Percentiles rank a stretch among this genome's conserved stretches.
phyloP scores from a whole-genome alignment of 2,888 invertebrate species.

The Mesochorus sp. region DNA sequence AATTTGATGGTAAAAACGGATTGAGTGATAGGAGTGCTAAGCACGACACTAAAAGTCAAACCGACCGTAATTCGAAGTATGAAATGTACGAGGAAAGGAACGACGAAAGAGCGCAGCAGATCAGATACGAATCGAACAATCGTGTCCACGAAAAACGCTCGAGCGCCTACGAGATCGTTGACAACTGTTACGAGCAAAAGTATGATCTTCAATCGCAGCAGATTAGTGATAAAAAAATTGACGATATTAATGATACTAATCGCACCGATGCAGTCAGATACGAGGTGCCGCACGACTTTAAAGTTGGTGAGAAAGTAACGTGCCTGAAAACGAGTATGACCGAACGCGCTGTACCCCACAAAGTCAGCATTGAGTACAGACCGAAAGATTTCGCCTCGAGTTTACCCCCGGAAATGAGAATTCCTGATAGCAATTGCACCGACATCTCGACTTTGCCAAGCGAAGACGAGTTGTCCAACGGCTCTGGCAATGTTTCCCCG shows the following conservation, averaged over 20 bases:
- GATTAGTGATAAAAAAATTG: slow-evolving; percentile 60
- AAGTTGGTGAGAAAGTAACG: slow-evolving; percentile 82
- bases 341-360: slow-evolving; percentile 81
- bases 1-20: slow-evolving; percentile 46
- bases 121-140: slow-evolving; percentile 67
- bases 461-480: slow-evolving; percentile 85
- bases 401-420: slow-evolving; percentile 80
- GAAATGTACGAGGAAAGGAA: slow-evolving; percentile 73
- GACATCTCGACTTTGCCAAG: slow-evolving; percentile 81
- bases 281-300: slow-evolving; percentile 80
- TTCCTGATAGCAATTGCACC: slow-evolving; percentile 83
- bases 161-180: slow-evolving; percentile 72
- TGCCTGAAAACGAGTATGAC: slow-evolving; percentile 79
- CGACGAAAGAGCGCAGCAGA: slow-evolving; percentile 45
- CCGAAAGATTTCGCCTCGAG: slow-evolving; percentile 78
- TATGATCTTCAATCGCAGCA: slow-evolving; percentile 68
- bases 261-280: slow-evolving; percentile 71
- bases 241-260: slow-evolving; percentile 65
- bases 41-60: slow-evolving; percentile 60
- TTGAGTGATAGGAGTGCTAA: slow-evolving; percentile 32
- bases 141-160: slow-evolving; percentile 67
- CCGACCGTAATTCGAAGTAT: slow-evolving; percentile 72
- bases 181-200: slow-evolving; percentile 74
- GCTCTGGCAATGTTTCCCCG: slow-evolving; percentile 84
- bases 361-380: slow-evolving; percentile 83